Evolutionary conservation across 2,113 vertebrate genomes (phyloP).

Genomic region (Hoplias malabaricus): DNA sequence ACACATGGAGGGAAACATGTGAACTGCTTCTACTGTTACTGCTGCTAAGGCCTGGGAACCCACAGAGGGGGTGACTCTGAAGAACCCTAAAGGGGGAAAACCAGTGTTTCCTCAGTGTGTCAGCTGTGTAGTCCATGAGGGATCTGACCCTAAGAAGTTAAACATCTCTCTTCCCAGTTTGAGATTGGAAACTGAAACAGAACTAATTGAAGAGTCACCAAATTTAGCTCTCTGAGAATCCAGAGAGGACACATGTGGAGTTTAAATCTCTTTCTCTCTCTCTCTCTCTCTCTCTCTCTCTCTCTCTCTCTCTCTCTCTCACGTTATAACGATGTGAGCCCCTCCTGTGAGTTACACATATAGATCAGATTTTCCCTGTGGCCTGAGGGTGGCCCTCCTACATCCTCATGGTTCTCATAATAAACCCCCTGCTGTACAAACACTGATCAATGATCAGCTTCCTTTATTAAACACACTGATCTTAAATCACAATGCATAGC

Average conservation of each 20-base stretch:
- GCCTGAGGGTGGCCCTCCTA: neutral
- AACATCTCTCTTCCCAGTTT: conserved; percentile 14
- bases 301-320: conserved; percentile 15
- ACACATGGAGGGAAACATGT: conserved; percentile 5
- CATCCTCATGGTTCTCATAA: conserved; percentile 28
- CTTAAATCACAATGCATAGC: neutral
- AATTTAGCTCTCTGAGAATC: conserved; percentile 47
- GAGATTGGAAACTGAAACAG: conserved; percentile 18
- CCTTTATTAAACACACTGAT: neutral
- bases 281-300: conserved; percentile 10
- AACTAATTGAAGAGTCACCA: neutral
- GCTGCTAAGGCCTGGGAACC: conserved; percentile 17
- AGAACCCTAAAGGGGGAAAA: conserved; percentile 7
- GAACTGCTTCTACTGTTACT: neutral
- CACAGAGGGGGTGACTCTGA: neutral
- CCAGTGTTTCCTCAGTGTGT: conserved; percentile 9
- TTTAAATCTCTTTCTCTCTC: neutral
- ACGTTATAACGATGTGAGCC: neutral
- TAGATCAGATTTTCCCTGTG: conserved; percentile 10
- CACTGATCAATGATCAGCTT: conserved; percentile 31
- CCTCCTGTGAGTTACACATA: conserved; percentile 10
- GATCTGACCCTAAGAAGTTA: neutral
- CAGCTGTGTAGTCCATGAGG: conserved; percentile 1
- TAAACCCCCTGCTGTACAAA: neutral
- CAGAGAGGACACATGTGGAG: conserved; percentile 31